phyloP scores from a whole-genome alignment of 1,140 invertebrate species.

The Cydia splendana region DNA sequence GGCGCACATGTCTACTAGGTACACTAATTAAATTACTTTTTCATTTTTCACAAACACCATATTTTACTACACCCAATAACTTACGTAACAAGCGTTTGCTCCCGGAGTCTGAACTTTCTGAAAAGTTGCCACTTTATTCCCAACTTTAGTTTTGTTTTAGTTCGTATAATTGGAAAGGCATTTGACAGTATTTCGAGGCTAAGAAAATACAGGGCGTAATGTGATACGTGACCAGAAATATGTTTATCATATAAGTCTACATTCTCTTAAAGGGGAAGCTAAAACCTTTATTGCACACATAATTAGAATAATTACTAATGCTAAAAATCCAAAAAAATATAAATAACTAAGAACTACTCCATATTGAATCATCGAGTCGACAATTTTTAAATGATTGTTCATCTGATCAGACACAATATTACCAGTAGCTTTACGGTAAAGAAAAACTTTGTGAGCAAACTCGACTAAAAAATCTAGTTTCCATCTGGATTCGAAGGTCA shows the following conservation, averaged over 20 bases:
- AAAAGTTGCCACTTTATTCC: constrained; percentile 6
- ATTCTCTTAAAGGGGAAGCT: too few relatives aligned
- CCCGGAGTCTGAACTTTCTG: not conserved
- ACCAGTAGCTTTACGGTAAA: too few relatives aligned
- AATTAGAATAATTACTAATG: too few relatives aligned
- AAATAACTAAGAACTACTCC: too few relatives aligned
- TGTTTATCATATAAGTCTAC: not conserved
- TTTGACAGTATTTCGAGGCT: not conserved
- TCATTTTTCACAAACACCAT: not conserved
- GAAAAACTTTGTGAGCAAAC: too few relatives aligned
- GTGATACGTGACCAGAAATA: not conserved
- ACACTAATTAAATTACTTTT: not conserved
- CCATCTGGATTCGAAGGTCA: too few relatives aligned
- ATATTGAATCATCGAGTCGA: too few relatives aligned
- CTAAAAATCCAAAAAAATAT: too few relatives aligned
- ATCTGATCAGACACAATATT: too few relatives aligned
- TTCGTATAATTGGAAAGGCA: constrained; percentile 13
- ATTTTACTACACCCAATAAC: not conserved
- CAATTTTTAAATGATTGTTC: too few relatives aligned
- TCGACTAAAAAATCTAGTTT: too few relatives aligned
- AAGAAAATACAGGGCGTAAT: not conserved
- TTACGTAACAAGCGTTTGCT: not conserved
- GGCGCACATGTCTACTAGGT: not conserved
- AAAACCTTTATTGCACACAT: too few relatives aligned
- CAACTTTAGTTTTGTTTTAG: not conserved